Evolutionary conservation across 2,113 vertebrate genomes (phyloP).

Genomic region (Rhagologus leucostigma): DNA sequence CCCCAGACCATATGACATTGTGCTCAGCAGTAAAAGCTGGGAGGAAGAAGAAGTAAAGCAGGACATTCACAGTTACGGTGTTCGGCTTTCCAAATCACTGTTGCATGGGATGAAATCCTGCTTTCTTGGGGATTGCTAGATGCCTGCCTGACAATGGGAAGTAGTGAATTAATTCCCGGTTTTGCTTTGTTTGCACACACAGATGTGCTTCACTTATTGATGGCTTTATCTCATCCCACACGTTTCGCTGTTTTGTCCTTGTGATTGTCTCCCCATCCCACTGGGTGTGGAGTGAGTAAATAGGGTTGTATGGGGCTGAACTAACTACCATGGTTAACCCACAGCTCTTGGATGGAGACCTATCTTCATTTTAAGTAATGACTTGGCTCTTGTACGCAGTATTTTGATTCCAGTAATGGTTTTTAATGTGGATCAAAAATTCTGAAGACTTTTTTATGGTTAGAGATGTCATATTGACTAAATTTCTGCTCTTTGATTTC

Average conservation of each 20-base stretch:
- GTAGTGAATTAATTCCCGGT: neutral
- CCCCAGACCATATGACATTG: neutral
- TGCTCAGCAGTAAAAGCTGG: neutral
- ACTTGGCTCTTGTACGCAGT: neutral
- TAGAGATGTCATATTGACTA: neutral
- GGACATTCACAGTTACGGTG: accelerated
- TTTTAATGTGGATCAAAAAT: neutral
- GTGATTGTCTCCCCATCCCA: neutral
- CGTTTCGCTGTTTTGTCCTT: neutral
- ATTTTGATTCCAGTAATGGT: neutral
- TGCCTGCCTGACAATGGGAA: neutral
- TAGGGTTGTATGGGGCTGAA: neutral
- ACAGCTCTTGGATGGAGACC: neutral
- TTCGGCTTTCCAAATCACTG: neutral
- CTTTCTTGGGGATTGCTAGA: neutral
- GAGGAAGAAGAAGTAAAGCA: neutral
- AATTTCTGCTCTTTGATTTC: neutral
- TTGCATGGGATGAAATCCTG: neutral
- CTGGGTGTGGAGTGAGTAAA: neutral
- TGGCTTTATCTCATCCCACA: neutral
- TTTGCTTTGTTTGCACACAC: neutral
- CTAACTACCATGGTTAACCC: neutral
- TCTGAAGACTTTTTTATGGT: neutral
- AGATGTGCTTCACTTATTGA: neutral
- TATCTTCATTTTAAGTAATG: neutral